Evolutionary conservation across 23 tunicate species (phyloP).

Genomic region (Halocynthia roretzi): DNA sequence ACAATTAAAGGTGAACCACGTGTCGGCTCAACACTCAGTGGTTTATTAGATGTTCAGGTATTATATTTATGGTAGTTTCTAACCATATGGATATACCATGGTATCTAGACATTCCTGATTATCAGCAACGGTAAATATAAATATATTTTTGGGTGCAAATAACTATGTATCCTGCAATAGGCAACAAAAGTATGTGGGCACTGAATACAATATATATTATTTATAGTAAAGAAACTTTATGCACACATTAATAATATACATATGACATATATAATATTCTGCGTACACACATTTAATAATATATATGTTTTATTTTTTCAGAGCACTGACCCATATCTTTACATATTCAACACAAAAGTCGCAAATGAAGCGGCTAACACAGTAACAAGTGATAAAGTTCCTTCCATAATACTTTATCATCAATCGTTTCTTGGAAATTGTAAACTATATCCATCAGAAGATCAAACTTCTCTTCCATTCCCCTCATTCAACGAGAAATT

Average conservation of each 20-base stretch:
- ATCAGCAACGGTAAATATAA: too few relatives aligned
- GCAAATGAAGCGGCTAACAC: conserved; percentile 62
- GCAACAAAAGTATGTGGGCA: too few relatives aligned
- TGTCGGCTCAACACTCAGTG: not conserved
- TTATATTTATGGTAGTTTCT: too few relatives aligned
- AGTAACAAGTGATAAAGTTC: conserved; percentile 20
- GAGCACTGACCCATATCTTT: conserved; percentile 33
- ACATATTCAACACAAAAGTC: conserved; percentile 65
- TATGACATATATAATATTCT: too few relatives aligned
- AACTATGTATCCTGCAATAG: too few relatives aligned
- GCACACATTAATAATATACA: too few relatives aligned
- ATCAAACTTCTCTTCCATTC: not conserved
- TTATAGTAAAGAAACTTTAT: too few relatives aligned
- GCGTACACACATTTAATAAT: not conserved
- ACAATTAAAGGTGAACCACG: not conserved
- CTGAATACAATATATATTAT: too few relatives aligned
- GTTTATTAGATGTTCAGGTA: conserved; percentile 4
- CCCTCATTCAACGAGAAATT: conserved; percentile 1
- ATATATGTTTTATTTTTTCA: not conserved
- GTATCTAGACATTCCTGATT: too few relatives aligned
- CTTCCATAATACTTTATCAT: conserved; percentile 56
- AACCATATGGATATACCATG: too few relatives aligned
- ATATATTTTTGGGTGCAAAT: too few relatives aligned
- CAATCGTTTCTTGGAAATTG: conserved; percentile 54
- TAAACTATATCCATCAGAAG: conserved; percentile 47